A percentile compares a stretch with the other conserved stretches of the same genome.
phyloP scores from a whole-genome alignment of 35 echinoderm and acorn worm species.

The Heliocidaris tuberculata region DNA sequence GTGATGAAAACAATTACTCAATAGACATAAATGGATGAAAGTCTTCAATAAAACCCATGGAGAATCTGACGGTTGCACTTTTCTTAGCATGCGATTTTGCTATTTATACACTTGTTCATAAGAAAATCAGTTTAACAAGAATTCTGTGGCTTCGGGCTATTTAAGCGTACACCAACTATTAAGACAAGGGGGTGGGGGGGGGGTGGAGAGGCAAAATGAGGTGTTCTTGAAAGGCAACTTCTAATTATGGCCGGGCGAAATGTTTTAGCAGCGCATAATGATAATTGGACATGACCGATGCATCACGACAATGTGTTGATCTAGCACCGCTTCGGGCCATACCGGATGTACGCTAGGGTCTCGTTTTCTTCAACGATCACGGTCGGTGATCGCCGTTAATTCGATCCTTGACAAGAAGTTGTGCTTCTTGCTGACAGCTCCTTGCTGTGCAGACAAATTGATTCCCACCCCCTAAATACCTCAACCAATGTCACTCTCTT shows the following conservation, averaged over 20 bases:
- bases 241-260: slow-evolving; percentile 37
- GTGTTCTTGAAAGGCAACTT: slow-evolving; percentile 11
- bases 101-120: neutral
- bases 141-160: neutral
- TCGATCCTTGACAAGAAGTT: neutral
- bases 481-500: slow-evolving; percentile 39
- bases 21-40: neutral
- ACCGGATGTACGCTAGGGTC: slow-evolving; percentile 30
- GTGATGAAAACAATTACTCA: neutral
- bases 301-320: slow-evolving; percentile 49
- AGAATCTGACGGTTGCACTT: neutral
- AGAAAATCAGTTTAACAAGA: neutral
- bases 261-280: slow-evolving; percentile 41
- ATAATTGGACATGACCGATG: slow-evolving; percentile 44
- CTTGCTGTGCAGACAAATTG: slow-evolving; percentile 48
- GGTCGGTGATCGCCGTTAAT: slow-evolving; percentile 8
- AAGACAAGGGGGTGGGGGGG: neutral
- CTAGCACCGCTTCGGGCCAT: slow-evolving; percentile 39
- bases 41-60: neutral
- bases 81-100: neutral
- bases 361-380: slow-evolving; percentile 28
- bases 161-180: neutral
- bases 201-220: neutral
- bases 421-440: slow-evolving; percentile 19
- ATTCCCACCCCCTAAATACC: slow-evolving; percentile 52